These are phyloP conservation scores for Lasioglossum zephyrum DNA, from an alignment of 2,888 invertebrate genomes.

Conservation along the genomic window DNA sequence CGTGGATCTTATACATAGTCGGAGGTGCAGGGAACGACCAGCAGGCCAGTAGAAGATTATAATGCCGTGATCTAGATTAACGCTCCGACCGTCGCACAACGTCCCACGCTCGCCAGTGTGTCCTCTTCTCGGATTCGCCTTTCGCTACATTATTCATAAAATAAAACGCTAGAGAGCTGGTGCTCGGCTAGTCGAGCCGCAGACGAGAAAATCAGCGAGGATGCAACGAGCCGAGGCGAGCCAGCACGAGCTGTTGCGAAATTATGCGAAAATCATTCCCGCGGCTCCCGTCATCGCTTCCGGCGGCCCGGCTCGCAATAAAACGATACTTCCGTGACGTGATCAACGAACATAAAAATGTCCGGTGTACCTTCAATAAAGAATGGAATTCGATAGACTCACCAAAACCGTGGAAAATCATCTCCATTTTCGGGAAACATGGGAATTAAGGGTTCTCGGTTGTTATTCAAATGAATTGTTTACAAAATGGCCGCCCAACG, in stretches of 20 bases:
- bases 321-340: constrained; percentile 37
- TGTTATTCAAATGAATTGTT: neutral
- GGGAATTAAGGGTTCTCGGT: neutral
- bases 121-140: constrained; percentile 63
- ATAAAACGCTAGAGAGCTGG: constrained; percentile 62
- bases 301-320: constrained; percentile 34
- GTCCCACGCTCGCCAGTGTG: constrained; percentile 78
- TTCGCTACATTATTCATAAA: constrained; percentile 76
- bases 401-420: neutral
- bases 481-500: neutral
- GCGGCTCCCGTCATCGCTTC: constrained; percentile 31
- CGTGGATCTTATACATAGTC: neutral
- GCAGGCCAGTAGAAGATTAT: constrained; percentile 71
- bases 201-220: constrained; percentile 44
- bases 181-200: constrained; percentile 36
- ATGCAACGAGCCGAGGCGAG: constrained; percentile 42
- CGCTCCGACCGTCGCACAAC: constrained; percentile 41
- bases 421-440: neutral
- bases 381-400: neutral
- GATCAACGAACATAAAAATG: neutral
- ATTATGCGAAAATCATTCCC: constrained; percentile 51
- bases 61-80: constrained; percentile 82
- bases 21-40: constrained; percentile 65
- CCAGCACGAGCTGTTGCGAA: constrained; percentile 37
- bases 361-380: neutral